Base-by-base conservation (phyloP, 2,797 vertebrate species). In the Bovichtus variegatus region DNA sequence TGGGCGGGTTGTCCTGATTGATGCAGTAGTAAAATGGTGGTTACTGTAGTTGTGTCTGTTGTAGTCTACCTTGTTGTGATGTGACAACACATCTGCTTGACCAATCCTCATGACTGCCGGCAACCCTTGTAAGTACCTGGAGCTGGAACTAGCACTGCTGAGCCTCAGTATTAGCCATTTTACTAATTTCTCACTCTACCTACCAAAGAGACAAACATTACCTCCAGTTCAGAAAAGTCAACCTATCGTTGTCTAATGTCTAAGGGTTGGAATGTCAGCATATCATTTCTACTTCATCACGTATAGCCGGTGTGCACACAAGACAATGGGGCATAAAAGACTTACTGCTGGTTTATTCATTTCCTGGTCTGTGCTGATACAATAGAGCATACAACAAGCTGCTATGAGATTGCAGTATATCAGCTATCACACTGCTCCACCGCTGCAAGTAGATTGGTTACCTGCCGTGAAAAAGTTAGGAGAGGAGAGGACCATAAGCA, bases 271-370 rank as follows among this genome's bases (percentile, higher is more conserved):
- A 34, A 46, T 44, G 25, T 70, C n/a, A 4, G 46, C 46, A 18
- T 61, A 58, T 74, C 73, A 66, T 61, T 70, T 72, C 44, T 58
- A 15, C 57, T 44, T 74, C 55, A 72, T 65, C 63, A 41, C 77
- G 46, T 77, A 9, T 34, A 65, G 51, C 34, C 13, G 1, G n/a
- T 47, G 65, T 74, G 29, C 66, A 63, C 62, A 55, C 58, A 65
- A 38, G 31, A 85, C 76, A 77, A 79, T 29, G 50, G 43, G n/a
- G 9, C 49, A 83, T 78, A 54, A 85, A 83, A 71, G 71, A 68
- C 51, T 38, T 50, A 66, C 83, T 85, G 54, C 71, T 91, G 77
- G 72, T 91, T 89, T 89, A 93, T 93, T 92, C 65, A 93, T 90
- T 84, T 84, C 59, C 68, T 41, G 7, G 40, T 80, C 74, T 59